Evolutionary conservation across 1,140 invertebrate species (phyloP).

Genomic region (Mycetomoellerius zeteki): DNA sequence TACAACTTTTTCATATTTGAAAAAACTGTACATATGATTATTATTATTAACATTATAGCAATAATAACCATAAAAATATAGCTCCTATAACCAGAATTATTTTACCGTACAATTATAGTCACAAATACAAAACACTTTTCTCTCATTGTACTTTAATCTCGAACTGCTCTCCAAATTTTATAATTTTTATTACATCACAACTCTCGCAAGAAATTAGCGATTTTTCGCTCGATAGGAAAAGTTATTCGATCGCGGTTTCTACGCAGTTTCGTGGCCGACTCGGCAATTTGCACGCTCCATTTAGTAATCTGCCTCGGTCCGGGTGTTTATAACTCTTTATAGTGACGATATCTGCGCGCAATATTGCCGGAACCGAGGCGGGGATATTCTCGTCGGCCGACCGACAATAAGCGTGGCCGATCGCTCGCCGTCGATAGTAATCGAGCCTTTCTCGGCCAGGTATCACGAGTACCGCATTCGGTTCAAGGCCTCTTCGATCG

Average conservation of each 20-base stretch:
- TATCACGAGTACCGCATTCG: not conserved
- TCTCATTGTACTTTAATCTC: not conserved
- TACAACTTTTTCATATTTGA: too few relatives aligned
- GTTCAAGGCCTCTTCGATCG: constrained; percentile 13
- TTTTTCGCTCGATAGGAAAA: not conserved
- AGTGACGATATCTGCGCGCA: not conserved
- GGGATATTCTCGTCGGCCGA: not conserved
- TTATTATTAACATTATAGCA: too few relatives aligned
- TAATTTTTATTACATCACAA: not conserved
- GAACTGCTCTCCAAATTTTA: too few relatives aligned
- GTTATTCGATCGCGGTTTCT: not conserved
- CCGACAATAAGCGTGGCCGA: not conserved
- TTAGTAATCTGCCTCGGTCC: constrained; percentile 4
- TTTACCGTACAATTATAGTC: too few relatives aligned
- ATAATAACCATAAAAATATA: too few relatives aligned
- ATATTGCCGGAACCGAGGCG: constrained; percentile 7
- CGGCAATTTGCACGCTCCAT: constrained; percentile 22
- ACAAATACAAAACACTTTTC: too few relatives aligned
- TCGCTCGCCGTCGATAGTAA: not conserved
- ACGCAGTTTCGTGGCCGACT: not conserved
- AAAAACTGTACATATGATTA: too few relatives aligned
- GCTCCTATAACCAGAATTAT: too few relatives aligned
- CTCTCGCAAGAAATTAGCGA: not conserved
- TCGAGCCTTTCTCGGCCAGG: constrained; percentile 5
- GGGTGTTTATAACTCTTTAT: constrained; percentile 31